Conservation (phyloP, 2,797 vertebrate genomes). For the Carduelis carduelis region DNA sequence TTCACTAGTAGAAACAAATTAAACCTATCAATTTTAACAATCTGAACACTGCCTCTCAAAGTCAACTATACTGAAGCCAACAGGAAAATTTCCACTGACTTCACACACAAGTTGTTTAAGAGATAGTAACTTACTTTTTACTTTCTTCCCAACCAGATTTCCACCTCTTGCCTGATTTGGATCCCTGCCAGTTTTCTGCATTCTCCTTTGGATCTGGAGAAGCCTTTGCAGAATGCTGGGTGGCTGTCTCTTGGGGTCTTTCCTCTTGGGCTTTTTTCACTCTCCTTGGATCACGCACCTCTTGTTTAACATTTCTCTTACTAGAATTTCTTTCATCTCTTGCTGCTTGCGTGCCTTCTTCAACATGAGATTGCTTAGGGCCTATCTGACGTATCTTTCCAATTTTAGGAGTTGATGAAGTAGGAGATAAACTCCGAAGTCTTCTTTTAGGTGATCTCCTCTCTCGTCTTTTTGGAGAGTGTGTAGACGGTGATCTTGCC, state of each 20-base stretch:
- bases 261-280: constrained; percentile 87
- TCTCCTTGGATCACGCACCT: constrained; percentile 82
- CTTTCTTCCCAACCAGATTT: constrained; percentile 95
- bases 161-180: constrained; percentile 86
- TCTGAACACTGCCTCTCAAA: neutral
- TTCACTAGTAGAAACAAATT: neutral
- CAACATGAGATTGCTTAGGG: constrained; percentile 77
- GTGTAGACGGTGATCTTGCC: constrained; percentile 77
- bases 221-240: constrained; percentile 78
- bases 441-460: constrained; percentile 88
- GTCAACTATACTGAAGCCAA: neutral
- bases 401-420: constrained; percentile 78
- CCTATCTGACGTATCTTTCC: constrained; percentile 81
- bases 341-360: constrained; percentile 74
- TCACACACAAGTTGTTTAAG: neutral
- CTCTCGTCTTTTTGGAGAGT: constrained; percentile 91
- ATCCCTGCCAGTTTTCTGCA: constrained; percentile 79
- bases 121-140: constrained; percentile 84
- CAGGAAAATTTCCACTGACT: neutral
- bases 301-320: constrained; percentile 83
- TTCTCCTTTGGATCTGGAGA: constrained; percentile 85
- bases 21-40: neutral
- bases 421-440: constrained; percentile 84
- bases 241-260: constrained; percentile 78
- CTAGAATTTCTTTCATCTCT: constrained; percentile 82